These are phyloP conservation scores for Nyctibius bracteatus DNA, from an alignment of 2,113 vertebrate species.

Conservation along the genomic window DNA sequence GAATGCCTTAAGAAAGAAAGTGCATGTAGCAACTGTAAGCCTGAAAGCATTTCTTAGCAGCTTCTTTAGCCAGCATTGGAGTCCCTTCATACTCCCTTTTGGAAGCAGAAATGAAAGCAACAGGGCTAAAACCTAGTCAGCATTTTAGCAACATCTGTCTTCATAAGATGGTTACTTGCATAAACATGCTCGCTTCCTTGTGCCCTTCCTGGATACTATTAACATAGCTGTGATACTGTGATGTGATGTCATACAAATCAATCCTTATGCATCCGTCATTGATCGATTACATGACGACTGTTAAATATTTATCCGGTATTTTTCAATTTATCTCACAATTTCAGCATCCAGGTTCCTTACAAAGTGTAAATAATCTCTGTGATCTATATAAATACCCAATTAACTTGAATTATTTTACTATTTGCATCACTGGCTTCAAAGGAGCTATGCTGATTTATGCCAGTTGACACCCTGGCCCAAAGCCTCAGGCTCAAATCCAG, in stretches of 20 bases:
- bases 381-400: neutral
- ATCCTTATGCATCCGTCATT: neutral
- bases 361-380: neutral
- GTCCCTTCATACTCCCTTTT: neutral
- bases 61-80: neutral
- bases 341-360: neutral
- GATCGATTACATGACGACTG: neutral
- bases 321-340: neutral
- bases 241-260: neutral
- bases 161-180: neutral
- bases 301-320: neutral
- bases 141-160: neutral
- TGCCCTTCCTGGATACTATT: neutral
- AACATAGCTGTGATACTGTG: neutral
- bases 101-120: neutral
- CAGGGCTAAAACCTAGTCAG: neutral
- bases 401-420: neutral
- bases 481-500: neutral
- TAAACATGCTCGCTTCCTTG: neutral
- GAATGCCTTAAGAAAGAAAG: neutral
- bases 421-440: neutral
- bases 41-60: neutral
- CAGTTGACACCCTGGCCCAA: neutral
- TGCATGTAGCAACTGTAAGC: neutral
- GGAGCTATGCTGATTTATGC: neutral